Percentiles rank a stretch among this genome's conserved stretches.
Evolutionary conservation across 1,140 invertebrate genomes (phyloP).

Genomic region (Drosophila pectinifera): DNA sequence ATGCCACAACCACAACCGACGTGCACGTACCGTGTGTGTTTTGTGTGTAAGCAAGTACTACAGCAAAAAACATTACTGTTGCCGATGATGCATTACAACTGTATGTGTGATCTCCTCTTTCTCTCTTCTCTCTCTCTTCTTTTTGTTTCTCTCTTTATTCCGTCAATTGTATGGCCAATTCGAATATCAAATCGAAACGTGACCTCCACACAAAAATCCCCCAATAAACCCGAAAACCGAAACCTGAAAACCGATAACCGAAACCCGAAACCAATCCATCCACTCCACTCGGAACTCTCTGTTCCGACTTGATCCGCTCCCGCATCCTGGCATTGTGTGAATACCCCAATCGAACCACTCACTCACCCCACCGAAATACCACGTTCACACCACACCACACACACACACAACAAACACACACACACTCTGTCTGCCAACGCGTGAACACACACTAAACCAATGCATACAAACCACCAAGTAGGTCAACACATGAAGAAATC

Average conservation of each 20-base stretch:
- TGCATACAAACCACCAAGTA: conserved; percentile 85
- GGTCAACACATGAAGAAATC: conserved; percentile 96
- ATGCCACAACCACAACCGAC: conserved; percentile 54
- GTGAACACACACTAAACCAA: conserved; percentile 75
- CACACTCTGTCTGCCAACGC: conserved; percentile 43
- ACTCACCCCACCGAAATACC: conserved; percentile 21
- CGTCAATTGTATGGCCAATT: conserved; percentile 67
- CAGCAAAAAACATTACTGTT: conserved; percentile 74
- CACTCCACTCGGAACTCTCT: conserved; percentile 22
- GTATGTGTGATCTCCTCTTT: conserved; percentile 83
- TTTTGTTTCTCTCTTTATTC: conserved; percentile 84
- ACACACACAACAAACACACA: conserved; percentile 27
- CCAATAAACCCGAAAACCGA: conserved; percentile 10
- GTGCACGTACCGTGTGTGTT: conserved; percentile 76
- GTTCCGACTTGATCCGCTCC: conserved; percentile 26
- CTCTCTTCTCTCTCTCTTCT: conserved; percentile 82
- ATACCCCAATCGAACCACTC: conserved; percentile 32
- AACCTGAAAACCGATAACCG: conserved; percentile 22
- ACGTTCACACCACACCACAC: conserved; percentile 27
- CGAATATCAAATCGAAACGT: conserved; percentile 46
- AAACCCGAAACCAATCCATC: conserved; percentile 29
- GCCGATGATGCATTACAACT: conserved; percentile 81
- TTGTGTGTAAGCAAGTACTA: conserved; percentile 74
- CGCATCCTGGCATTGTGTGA: conserved; percentile 38
- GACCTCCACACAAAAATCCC: conserved; percentile 34